These are phyloP conservation scores for Gymnoscopelus microlampas DNA, from an alignment of 2,797 vertebrate species.

Conservation along the genomic window DNA sequence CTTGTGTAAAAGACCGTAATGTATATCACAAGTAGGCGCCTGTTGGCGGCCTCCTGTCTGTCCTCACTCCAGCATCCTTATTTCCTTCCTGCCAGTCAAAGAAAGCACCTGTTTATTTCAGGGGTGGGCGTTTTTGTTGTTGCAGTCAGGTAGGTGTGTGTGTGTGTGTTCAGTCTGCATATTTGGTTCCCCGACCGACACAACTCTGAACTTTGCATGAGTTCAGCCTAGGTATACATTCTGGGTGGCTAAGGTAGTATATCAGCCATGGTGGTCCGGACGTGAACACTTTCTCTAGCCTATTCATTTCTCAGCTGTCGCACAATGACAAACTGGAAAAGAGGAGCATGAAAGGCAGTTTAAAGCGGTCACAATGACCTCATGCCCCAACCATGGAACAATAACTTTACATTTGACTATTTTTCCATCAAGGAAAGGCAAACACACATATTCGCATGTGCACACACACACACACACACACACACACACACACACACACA, in stretches of 20 bases:
- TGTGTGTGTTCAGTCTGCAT: slow-evolving; percentile 41
- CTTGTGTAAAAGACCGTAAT: background rate
- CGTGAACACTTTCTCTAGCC: slow-evolving; percentile 32
- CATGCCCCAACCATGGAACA: slow-evolving; percentile 67
- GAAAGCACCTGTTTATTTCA: slow-evolving; percentile 53
- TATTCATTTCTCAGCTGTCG: slow-evolving; percentile 59
- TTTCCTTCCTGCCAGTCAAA: slow-evolving; percentile 6
- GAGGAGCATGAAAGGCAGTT: slow-evolving; percentile 56
- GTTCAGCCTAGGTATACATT: slow-evolving; percentile 19
- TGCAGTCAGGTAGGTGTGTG: slow-evolving; percentile 47
- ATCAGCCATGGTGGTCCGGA: slow-evolving; percentile 61
- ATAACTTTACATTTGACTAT: slow-evolving; percentile 48
- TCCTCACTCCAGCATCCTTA: slow-evolving; percentile 28
- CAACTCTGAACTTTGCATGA: slow-evolving; percentile 28
- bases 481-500: slow-evolving; percentile 8
- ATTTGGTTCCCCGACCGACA: slow-evolving; percentile 36
- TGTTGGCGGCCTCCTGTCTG: slow-evolving; percentile 10
- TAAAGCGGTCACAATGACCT: slow-evolving; percentile 59
- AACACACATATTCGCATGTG: too few relatives aligned
- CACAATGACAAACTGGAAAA: slow-evolving; percentile 38
- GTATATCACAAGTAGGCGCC: background rate
- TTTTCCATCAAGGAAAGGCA: slow-evolving; percentile 17
- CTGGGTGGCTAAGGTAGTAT: slow-evolving; percentile 35
- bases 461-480: too few relatives aligned
- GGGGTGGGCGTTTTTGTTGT: slow-evolving; percentile 29